Conservation (phyloP, 2,113 vertebrate genomes). For the Rhynchopsitta pachyrhyncha region DNA sequence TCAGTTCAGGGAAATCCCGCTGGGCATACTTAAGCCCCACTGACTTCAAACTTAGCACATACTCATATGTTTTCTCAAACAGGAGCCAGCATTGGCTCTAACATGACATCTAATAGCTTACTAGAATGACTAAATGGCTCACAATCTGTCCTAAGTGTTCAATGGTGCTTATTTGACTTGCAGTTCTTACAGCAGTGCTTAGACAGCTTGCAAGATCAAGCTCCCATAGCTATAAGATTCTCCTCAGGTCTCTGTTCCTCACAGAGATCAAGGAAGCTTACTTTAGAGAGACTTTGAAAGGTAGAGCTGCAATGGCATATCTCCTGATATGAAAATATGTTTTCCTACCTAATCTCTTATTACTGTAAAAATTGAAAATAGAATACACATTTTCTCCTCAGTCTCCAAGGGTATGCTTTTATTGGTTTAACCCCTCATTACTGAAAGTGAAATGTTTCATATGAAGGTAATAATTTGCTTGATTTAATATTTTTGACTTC, state of each 20-base stretch:
- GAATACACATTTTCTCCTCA: not conserved
- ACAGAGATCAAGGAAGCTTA: not conserved
- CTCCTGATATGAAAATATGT: not conserved
- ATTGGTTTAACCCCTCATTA: not conserved
- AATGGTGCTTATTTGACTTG: not conserved
- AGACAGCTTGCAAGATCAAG: not conserved
- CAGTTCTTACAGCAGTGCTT: not conserved
- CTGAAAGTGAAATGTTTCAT: not conserved
- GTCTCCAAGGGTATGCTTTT: not conserved
- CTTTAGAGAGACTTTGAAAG: not conserved
- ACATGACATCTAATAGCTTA: not conserved
- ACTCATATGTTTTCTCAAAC: not conserved
- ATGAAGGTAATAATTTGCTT: not conserved
- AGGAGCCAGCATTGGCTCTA: not conserved
- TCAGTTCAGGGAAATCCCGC: not conserved
- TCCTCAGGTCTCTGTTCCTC: not conserved
- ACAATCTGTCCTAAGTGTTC: not conserved
- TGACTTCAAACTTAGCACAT: not conserved
- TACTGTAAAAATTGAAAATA: conserved; percentile 1
- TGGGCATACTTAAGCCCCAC: not conserved
- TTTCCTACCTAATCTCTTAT: not conserved
- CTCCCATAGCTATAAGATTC: not conserved
- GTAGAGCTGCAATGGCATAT: not conserved
- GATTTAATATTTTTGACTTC: conserved; percentile 19
- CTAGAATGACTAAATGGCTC: not conserved